Evolutionary conservation across 2,888 invertebrate species (phyloP).

Genomic region (Ephialtes manifestator): DNA sequence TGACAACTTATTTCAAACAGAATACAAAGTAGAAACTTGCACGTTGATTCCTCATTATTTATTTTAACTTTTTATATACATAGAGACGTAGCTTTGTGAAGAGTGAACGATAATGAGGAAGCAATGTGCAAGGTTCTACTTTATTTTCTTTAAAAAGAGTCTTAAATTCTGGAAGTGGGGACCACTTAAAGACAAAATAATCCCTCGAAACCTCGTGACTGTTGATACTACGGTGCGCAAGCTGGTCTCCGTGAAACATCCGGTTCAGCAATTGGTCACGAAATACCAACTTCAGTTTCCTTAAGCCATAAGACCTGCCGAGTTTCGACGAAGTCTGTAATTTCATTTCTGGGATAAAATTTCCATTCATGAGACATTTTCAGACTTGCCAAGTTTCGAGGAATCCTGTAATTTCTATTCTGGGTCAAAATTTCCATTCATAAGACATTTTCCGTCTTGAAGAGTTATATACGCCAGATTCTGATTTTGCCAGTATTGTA

Average conservation of each 20-base stretch:
- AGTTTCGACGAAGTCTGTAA: background rate
- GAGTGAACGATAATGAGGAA: no score
- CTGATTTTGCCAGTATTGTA: background rate
- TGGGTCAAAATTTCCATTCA: background rate
- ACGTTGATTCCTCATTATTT: no score
- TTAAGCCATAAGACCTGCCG: background rate
- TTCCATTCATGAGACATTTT: background rate
- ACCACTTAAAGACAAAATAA: background rate
- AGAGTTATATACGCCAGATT: background rate
- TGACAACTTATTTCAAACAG: no score
- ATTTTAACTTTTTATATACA: no score
- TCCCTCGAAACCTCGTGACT: background rate
- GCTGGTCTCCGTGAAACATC: background rate
- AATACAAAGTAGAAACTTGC: no score
- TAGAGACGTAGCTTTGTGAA: no score
- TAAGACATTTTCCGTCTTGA: background rate
- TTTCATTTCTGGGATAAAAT: background rate
- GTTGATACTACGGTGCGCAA: background rate
- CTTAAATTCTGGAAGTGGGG: background rate
- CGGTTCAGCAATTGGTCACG: background rate
- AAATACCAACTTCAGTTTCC: background rate
- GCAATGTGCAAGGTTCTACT: background rate
- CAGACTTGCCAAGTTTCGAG: background rate
- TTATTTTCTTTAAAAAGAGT: background rate
- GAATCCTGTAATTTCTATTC: background rate